Conservation (phyloP, 1,140 invertebrate genomes). For the Branchinecta lynchi region DNA sequence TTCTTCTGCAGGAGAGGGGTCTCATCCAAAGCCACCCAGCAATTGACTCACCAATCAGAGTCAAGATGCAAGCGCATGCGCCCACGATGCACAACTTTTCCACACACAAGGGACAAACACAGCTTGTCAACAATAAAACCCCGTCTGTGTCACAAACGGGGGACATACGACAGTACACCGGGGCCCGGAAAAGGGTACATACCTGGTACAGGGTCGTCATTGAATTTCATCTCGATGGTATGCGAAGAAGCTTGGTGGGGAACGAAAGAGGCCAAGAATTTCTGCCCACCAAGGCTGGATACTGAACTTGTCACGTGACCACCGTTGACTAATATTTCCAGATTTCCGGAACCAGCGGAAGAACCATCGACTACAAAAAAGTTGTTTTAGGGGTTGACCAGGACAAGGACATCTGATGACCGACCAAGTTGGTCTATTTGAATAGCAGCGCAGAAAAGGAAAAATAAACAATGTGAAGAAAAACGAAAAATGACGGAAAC, state of each 20-base stretch:
- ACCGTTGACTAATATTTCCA: constrained; percentile 91
- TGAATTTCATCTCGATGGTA: constrained; percentile 88
- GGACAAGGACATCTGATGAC: not conserved
- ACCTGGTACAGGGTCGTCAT: constrained; percentile 82
- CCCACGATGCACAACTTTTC: no score
- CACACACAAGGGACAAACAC: no score
- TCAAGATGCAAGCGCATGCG: no score
- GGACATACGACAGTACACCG: no score
- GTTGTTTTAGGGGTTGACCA: not conserved
- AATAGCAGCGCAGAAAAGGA: not conserved
- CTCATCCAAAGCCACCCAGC: no score
- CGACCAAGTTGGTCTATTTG: not conserved
- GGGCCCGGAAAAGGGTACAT: constrained; percentile 32
- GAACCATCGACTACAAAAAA: constrained; percentile 71
- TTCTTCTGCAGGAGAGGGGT: no score
- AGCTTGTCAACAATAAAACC: no score
- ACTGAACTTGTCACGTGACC: constrained; percentile 88
- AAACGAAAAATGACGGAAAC: no score
- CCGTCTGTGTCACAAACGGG: no score
- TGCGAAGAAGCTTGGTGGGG: constrained; percentile 69
- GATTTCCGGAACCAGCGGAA: constrained; percentile 81
- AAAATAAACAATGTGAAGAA: constrained; percentile 8
- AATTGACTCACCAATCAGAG: no score
- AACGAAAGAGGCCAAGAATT: constrained; percentile 77
- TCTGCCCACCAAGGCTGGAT: constrained; percentile 72